These are phyloP conservation scores for Myrmophylax atrothorax DNA, from an alignment of 2,113 vertebrate species.

Conservation along the genomic window DNA sequence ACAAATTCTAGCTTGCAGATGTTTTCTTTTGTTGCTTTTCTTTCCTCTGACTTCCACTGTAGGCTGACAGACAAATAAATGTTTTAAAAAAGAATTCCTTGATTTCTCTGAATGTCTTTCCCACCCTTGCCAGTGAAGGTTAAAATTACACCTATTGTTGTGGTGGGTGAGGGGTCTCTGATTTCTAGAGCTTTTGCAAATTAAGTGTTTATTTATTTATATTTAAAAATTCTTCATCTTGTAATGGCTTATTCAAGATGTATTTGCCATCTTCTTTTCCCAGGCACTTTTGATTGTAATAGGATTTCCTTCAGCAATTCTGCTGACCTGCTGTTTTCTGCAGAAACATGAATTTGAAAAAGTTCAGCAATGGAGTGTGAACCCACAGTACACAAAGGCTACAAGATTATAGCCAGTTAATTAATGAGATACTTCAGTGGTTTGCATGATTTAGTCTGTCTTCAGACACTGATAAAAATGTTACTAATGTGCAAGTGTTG, in stretches of 20 bases:
- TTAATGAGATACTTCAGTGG: constrained; percentile 32
- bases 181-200: background rate
- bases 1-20: background rate
- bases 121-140: background rate
- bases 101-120: background rate
- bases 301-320: constrained; percentile 21
- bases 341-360: background rate
- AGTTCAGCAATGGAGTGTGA: constrained; percentile 14
- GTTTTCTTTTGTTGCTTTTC: background rate
- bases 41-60: background rate
- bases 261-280: background rate
- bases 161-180: background rate
- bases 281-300: constrained; percentile 7
- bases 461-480: constrained; percentile 31
- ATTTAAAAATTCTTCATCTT: background rate
- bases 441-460: constrained; percentile 21
- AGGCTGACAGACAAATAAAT: background rate
- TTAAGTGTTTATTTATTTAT: background rate
- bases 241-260: background rate
- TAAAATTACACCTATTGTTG: background rate
- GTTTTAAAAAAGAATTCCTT: background rate
- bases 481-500: background rate
- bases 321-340: background rate
- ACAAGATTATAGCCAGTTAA: constrained; percentile 33
- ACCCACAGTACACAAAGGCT: background rate